Base-by-base conservation (phyloP, 2,797 vertebrate genomes). In the Aulostomus chinensis region DNA sequence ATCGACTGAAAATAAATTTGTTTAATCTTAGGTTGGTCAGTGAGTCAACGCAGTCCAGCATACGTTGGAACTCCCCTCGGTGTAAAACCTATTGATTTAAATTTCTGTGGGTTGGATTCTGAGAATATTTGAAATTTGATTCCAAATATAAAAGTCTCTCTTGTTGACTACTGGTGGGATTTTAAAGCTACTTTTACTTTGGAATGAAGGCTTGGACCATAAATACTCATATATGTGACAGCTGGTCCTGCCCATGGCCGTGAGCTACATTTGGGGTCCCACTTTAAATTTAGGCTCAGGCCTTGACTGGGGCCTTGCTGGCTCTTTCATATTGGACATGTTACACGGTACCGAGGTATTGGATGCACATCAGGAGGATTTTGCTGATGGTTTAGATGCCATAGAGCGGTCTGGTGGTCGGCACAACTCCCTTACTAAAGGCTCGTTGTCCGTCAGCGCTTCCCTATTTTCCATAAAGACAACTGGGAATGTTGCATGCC, bases 161-260 rank as follows among this genome's bases (percentile, higher is more conserved):
- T 47, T 65, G 58, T 60, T 62, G 61, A 80, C 67, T 34, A 38
- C n/a, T 64, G 39, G 52, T 57, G 48, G 41, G 49, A 42, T 56
- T 57, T 73, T 35, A 61, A 16, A 37, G 33, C 21, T 39, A 15
- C 9, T 36, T 65, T 64, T 57, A 38, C 60, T 61, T 40, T 64
- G 60, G 65, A 73, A 56, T 60, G 80, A 52, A 40, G 53, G 61
- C 76, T 86, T 60, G 43, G 39, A 55, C 81, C 90, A 88, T 85
- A 85, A 89, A 87, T 91, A 90, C 80, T 52, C 36, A 13, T 36
- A 67, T 48, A 55, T 46, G 47, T 35, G 75, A 88, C 75, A 92
- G 71, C 69, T 88, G 81, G 81, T 56, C 67, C 56, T 62, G 39
- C 36, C 59, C 63, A 64, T 74, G 78, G 43, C 56, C 55, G 45